A percentile compares a stretch with the other conserved stretches of the same genome.
phyloP scores from a whole-genome alignment of 2,113 vertebrate genomes.

The Marcusenius ussheri region DNA sequence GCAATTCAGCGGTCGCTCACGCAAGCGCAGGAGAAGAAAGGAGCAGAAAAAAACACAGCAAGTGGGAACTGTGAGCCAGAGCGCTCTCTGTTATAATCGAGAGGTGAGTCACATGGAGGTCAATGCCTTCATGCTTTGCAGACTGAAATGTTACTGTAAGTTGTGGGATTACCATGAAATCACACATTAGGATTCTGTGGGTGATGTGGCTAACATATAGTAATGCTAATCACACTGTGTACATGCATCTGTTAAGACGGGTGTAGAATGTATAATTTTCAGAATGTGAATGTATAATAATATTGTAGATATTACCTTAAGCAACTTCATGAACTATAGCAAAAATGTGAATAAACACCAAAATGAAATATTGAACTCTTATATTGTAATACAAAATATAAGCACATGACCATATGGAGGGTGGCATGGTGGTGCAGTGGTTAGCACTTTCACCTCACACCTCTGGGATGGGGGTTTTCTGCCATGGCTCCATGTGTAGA shows the following conservation, averaged over 20 bases:
- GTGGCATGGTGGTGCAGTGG: neutral
- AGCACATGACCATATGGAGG: neutral
- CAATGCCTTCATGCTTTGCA: neutral
- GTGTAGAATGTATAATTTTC: neutral
- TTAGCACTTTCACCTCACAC: neutral
- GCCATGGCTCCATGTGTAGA: neutral
- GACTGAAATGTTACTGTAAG: constrained; percentile 1
- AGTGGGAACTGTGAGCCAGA: neutral
- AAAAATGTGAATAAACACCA: neutral
- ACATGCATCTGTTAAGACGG: neutral
- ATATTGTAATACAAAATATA: neutral
- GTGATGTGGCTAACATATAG: neutral
- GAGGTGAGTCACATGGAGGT: neutral
- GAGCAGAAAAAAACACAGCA: neutral
- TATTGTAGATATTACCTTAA: neutral
- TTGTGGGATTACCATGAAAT: neutral
- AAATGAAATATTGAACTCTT: neutral
- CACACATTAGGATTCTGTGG: neutral
- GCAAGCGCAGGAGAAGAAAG: constrained; percentile 18
- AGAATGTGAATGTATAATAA: neutral
- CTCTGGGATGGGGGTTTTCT: neutral
- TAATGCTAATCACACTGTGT: neutral
- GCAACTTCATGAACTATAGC: neutral
- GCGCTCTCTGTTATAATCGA: neutral
- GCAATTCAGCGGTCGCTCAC: constrained; percentile 37